These are phyloP conservation scores for Trogon melanurus DNA, from an alignment of 2,113 vertebrate genomes.

Conservation along the genomic window DNA sequence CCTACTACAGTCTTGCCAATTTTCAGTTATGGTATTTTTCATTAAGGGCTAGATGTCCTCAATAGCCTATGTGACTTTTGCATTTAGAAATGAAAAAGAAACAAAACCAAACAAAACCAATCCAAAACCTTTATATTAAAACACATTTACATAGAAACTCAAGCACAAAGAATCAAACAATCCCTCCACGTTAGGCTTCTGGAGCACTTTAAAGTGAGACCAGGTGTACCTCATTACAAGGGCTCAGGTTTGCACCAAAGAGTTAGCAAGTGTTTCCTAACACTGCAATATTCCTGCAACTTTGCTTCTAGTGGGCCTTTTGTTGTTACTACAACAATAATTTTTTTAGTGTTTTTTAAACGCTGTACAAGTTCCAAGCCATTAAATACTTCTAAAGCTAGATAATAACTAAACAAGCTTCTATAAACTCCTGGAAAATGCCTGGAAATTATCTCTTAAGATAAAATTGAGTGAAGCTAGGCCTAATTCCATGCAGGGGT, in stretches of 20 bases:
- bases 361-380: not conserved
- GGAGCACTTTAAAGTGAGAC: not conserved
- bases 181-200: not conserved
- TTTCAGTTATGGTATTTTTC: not conserved
- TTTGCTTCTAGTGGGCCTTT: not conserved
- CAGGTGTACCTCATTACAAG: not conserved
- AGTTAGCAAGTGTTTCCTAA: not conserved
- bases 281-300: not conserved
- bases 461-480: not conserved
- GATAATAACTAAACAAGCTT: not conserved
- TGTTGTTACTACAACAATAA: not conserved
- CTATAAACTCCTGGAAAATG: not conserved
- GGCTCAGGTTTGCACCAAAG: not conserved
- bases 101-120: not conserved
- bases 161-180: not conserved
- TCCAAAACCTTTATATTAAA: not conserved
- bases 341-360: not conserved
- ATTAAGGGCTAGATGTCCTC: not conserved
- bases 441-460: not conserved
- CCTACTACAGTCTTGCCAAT: not conserved
- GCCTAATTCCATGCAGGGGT: not conserved
- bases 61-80: not conserved
- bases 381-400: not conserved
- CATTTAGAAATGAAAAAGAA: not conserved
- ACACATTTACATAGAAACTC: not conserved